Conservation (phyloP, 1,140 invertebrate genomes). For the Acarapis woodi region DNA sequence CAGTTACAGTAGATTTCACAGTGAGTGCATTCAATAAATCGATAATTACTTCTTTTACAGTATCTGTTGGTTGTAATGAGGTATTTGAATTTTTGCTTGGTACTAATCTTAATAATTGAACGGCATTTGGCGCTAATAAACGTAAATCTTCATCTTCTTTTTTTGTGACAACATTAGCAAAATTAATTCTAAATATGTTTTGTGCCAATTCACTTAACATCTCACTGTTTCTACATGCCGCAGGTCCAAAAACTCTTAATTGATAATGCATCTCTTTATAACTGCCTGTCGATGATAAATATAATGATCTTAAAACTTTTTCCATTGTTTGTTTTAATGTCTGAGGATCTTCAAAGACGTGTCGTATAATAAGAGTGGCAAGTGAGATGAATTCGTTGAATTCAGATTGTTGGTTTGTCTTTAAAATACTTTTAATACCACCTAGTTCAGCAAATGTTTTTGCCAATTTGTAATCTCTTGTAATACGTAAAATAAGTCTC, state of each 20-base stretch:
- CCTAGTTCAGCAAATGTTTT: constrained; percentile 39
- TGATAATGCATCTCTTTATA: constrained; percentile 56
- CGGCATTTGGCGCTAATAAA: constrained; percentile 15
- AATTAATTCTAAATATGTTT: constrained; percentile 35
- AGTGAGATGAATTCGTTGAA: constrained; percentile 48
- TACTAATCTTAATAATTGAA: constrained; percentile 19
- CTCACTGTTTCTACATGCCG: constrained; percentile 40
- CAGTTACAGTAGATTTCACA: constrained; percentile 16
- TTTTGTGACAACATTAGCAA: constrained; percentile 19
- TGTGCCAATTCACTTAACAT: constrained; percentile 40
- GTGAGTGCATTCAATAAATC: constrained; percentile 35
- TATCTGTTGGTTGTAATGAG: background rate
- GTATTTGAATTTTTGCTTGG: constrained; percentile 14
- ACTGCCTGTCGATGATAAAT: constrained; percentile 26
- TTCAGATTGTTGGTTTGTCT: constrained; percentile 32
- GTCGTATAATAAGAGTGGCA: constrained; percentile 47
- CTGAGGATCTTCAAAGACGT: constrained; percentile 45
- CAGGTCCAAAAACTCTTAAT: constrained; percentile 41
- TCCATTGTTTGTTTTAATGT: constrained; percentile 50
- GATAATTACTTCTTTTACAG: constrained; percentile 27
- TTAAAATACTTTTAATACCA: constrained; percentile 36
- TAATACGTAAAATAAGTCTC: constrained; percentile 40
- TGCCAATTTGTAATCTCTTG: constrained; percentile 40
- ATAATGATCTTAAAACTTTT: constrained; percentile 21
- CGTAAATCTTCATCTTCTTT: constrained; percentile 20